phyloP scores from a whole-genome alignment of 2,888 invertebrate species.

The Lydus trimaculatus region DNA sequence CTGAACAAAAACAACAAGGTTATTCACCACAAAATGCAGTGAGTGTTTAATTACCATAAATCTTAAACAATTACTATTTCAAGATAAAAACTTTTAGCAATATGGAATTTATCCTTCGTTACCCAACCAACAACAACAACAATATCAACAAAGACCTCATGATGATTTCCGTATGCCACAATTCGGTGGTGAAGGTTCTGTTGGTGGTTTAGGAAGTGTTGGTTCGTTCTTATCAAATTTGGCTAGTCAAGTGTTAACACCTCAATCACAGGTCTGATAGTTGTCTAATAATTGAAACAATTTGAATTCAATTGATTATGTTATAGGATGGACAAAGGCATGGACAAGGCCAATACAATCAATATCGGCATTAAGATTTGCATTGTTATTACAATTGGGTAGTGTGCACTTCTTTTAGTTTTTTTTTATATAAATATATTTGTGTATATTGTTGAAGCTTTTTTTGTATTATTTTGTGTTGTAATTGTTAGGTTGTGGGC shows the following conservation, averaged over 20 bases:
- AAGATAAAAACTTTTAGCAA: conserved; percentile 38
- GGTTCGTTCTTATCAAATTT: conserved; percentile 52
- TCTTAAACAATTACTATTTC: not conserved
- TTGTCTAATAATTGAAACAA: not conserved
- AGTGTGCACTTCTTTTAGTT: conserved; percentile 12
- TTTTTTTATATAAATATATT: conserved; percentile 11
- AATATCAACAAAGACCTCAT: conserved; percentile 28
- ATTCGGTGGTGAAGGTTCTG: conserved; percentile 47
- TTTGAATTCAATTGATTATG: not conserved
- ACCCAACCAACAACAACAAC: conserved; percentile 40
- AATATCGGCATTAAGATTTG: conserved; percentile 6
- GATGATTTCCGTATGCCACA: conserved; percentile 35
- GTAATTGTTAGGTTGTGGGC: conserved; percentile 14
- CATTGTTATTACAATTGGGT: not conserved
- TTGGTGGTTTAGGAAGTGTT: conserved; percentile 56
- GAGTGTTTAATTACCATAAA: conserved; percentile 28
- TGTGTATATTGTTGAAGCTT: not conserved
- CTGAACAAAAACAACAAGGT: conserved; percentile 42
- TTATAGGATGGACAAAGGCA: conserved; percentile 25
- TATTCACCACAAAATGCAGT: conserved; percentile 50
- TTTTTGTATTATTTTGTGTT: conserved; percentile 9
- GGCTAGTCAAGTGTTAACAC: conserved; percentile 49
- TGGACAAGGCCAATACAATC: conserved; percentile 19
- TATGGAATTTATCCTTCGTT: conserved; percentile 48
- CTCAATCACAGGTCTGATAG: conserved; percentile 33